phyloP scores from a whole-genome alignment of 35 echinoderm and acorn worm genomes.

The Apostichopus californicus region DNA sequence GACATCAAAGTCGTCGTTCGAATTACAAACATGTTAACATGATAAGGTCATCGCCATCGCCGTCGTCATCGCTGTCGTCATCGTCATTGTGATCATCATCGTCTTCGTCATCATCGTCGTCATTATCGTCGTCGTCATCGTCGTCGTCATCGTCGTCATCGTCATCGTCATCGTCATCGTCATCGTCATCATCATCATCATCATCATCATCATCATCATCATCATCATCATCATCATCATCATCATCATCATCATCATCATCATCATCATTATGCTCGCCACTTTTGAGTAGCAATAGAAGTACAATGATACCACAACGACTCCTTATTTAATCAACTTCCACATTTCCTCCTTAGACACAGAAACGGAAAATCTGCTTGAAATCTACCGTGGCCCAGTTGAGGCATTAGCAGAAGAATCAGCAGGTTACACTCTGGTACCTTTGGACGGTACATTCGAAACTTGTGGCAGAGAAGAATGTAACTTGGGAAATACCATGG shows the following conservation, averaged over 20 bases:
- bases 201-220: slow-evolving; percentile 21
- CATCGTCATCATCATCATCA: slow-evolving; percentile 12
- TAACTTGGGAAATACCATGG: slow-evolving; percentile 81
- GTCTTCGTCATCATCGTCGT: not conserved
- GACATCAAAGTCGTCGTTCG: too few relatives aligned
- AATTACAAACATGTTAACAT: too few relatives aligned
- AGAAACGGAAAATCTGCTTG: slow-evolving; percentile 28
- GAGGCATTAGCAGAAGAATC: slow-evolving; percentile 49
- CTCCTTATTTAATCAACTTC: not conserved
- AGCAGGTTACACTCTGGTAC: slow-evolving; percentile 59
- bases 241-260: not conserved
- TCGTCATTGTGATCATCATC: not conserved
- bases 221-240: slow-evolving; percentile 26
- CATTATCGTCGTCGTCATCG: not conserved
- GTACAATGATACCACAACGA: too few relatives aligned
- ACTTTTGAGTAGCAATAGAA: too few relatives aligned
- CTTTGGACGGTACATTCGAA: slow-evolving; percentile 48
- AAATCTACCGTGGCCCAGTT: slow-evolving; percentile 49
- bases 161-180: not conserved
- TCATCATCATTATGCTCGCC: slow-evolving; percentile 5
- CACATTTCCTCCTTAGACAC: slow-evolving; percentile 49
- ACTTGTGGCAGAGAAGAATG: slow-evolving; percentile 69
- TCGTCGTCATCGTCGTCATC: not conserved
- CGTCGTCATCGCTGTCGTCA: not conserved
- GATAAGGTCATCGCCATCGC: not conserved